Base-by-base conservation (phyloP, 92 coral and sea anemone species). In the Phenganax stokvisi region DNA sequence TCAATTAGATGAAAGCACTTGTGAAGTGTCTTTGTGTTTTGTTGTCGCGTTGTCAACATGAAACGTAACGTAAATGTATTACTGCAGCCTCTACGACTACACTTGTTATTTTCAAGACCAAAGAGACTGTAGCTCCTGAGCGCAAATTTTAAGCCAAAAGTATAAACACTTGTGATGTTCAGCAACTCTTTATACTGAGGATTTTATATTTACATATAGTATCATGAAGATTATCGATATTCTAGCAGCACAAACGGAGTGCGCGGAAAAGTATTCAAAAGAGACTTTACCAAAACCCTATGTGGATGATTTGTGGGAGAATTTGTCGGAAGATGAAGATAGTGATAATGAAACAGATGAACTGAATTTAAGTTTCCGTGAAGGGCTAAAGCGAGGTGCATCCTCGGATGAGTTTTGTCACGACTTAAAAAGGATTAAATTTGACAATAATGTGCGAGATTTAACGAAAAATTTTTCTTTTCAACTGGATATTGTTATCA, bases 341-440 rank as follows among this genome's bases (percentile, higher is more conserved):
- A 27, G 16, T 51, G 69, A 63, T 3, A 59, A 62, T 31, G 80
- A 76, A 3, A 29, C 25, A 12, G 82, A 78, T 65, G 83, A 79
- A 65, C 62, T 79, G 5, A 63, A 79, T 25, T 79, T 79, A 68
- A 79, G 83, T 54, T 79, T 79, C 65, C 83, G 83, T 20, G 83
- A 79, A 13, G 83, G 83, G n/a, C n/a, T 63, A 37, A 79, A 79
- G 68, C 83, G 83, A 30, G 30, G 72, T 62, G 83, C 83, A 62
- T 79, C 77, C 15, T 37, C 73, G 4, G 83, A 79, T 13, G 83
- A 79, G 30, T 79, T 79, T 65, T 79, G 83, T 53, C 27, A 64
- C 63, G 83, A 79, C 56, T 64, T 79, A 47, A 79, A 79, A 29
- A 28, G 83, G 62, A 79, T 79, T 51, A 79, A 79, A 79, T 79